Evolutionary conservation across 2,797 vertebrate genomes (phyloP).

Genomic region (Pangasius djambal): DNA sequence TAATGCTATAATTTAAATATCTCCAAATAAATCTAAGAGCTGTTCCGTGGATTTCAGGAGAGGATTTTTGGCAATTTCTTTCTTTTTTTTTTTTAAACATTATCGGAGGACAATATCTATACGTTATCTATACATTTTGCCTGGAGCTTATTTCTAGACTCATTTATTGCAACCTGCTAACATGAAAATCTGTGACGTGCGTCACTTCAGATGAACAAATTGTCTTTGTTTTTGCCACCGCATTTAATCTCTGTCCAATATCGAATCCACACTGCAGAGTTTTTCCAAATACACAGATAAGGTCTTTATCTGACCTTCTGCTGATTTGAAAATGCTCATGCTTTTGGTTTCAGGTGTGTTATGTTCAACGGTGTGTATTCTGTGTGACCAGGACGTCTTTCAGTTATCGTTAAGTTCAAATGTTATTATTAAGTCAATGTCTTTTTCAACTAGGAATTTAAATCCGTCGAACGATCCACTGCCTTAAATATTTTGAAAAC

Average conservation of each 20-base stretch:
- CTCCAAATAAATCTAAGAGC: not conserved
- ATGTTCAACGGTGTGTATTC: not conserved
- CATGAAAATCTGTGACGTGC: conserved; percentile 34
- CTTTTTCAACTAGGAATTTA: not conserved
- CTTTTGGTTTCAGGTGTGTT: conserved; percentile 27
- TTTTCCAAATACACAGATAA: conserved; percentile 38
- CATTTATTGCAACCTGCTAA: conserved; percentile 39
- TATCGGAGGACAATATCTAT: not conserved
- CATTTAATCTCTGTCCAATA: conserved; percentile 48
- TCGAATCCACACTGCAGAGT: conserved; percentile 42
- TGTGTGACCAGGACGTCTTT: not conserved
- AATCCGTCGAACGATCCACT: not conserved
- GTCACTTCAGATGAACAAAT: conserved; percentile 32
- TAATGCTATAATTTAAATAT: not conserved
- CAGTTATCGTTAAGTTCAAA: not conserved
- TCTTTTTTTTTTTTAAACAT: too few relatives aligned
- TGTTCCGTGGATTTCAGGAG: not conserved
- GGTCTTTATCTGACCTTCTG: conserved; percentile 44
- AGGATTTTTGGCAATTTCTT: not conserved
- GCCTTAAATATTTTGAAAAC: conserved; percentile 19
- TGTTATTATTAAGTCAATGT: too few relatives aligned
- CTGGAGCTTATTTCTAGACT: not conserved
- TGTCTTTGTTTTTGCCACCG: conserved; percentile 46
- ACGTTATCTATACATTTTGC: conserved; percentile 8
- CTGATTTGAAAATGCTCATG: conserved; percentile 42